Base-by-base conservation (phyloP, 2,113 vertebrate species). In the Glareola pratincola region DNA sequence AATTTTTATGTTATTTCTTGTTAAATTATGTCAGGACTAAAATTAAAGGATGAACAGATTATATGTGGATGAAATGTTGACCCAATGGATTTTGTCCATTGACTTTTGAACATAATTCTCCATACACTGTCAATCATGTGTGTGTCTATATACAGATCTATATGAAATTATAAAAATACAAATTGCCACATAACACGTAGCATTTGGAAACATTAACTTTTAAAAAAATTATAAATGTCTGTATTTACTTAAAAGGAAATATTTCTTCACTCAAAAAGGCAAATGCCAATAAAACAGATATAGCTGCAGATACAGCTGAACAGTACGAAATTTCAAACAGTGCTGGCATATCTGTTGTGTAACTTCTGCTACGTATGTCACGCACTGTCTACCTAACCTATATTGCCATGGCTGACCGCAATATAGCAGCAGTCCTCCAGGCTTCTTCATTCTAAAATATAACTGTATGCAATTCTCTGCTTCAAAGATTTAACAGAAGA, bases 91-190 rank as follows among this genome's bases (percentile, higher is more conserved):
- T 78, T 88, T 78, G 10, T 24, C 7, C 47, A 56, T 26, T 75
- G 39, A 79, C 29, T 90, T 90, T 56, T 85, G 29, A 85, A 88
- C 13, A 45, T 26, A 80, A 45, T 20, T 92, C 21, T 85, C 69
- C 34, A 48, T 12, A 67, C 8, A 18, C 21, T 14, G 26, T 51
- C 15, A 54, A 29, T 0, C 2, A 5, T 20, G 2, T 24, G 4
- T 23, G 3, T 57, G 5, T 53, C 1, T 3, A 14, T 8, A 30
- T 8, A 24, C 8, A 29, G 9, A 81, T 8, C 62, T 5, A 51
- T 3, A 48, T 6, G 9, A 23, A 79, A 79, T 22, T 23, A 73
- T 1, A 74, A 67, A 84, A 80, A 96, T 13, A 34, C 22, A 50
- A 68, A 88, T 0, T 2, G 3, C 15, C 34, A 43, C 18, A 8